Evolutionary conservation across 2,888 invertebrate species (phyloP), one percentile per base, ranked within the genome.

Genomic region (Phaedon cochleariae): DNA sequence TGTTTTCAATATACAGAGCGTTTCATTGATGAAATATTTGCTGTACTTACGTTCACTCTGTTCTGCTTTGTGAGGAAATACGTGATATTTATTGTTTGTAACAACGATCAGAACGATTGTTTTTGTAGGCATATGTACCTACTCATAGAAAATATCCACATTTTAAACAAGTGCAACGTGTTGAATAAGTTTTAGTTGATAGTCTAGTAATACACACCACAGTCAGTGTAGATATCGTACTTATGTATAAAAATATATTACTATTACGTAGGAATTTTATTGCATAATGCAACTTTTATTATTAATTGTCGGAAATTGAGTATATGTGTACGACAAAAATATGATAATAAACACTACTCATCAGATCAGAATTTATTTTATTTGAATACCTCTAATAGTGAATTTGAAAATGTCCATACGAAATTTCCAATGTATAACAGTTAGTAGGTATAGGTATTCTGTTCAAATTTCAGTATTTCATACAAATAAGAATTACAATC

Each of bases 261-360:
- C 58, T 65, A 68, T 64, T 53, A 65, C 52, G 59, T 59, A 64
- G 64, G 21, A 59, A 59, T 51, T 41, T 52, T 45, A 46, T 49
- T 62, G 51, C 46, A 17, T 52, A 52, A 46, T 22, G 65, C 62
- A 61, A 79, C 80, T 80, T 80, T 78, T 74, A 78, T 74, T 77
- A 79, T 77, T 65, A 21, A 55, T 55, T 62, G 60, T 65, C 58
- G 61, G 73, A 73, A 75, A 74, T 57, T 45, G 59, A 59, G 51
- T 66, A 77, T 79, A 79, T 80, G 79, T 80, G 80, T 80, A 80
- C 78, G 74, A 75, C 78, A 74, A 74, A 76, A 75, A 77, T 78
- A 77, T 75, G 77, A 77, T 75, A 75, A 76, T 74, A 76, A 59
- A 46, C 45, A 46, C 26, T 26, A 57, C 41, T 45, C 18, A 55